A percentile compares a stretch with the other conserved stretches of the same genome.
Conservation (phyloP, 1,140 invertebrate species). For the Dendroctonus valens region DNA sequence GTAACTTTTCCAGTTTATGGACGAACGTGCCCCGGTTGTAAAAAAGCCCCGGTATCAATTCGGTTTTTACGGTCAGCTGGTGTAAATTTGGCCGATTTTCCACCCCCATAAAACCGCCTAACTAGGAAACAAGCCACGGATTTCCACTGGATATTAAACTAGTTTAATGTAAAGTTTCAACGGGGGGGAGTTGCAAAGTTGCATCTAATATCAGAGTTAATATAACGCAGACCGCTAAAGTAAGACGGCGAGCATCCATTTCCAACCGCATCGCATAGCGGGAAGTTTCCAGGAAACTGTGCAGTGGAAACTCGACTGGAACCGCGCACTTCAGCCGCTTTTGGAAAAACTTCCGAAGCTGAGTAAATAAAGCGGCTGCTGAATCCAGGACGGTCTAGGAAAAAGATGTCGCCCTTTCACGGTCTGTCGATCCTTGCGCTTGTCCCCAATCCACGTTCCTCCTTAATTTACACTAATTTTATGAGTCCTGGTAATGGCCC, state of each 20-base stretch:
- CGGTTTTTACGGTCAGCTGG: too few relatives aligned
- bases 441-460: conserved; percentile 17
- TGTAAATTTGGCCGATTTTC: too few relatives aligned
- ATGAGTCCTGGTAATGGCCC: conserved; percentile 24
- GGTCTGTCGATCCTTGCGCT: conserved; percentile 11
- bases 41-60: too few relatives aligned
- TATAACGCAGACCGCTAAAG: too few relatives aligned
- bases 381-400: neutral
- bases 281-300: neutral
- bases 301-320: neutral
- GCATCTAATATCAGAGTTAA: too few relatives aligned
- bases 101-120: too few relatives aligned
- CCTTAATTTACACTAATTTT: conserved; percentile 29
- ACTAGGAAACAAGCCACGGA: too few relatives aligned
- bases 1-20: too few relatives aligned
- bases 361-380: neutral
- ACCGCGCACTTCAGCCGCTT: neutral
- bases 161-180: too few relatives aligned
- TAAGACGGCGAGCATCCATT: neutral
- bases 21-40: too few relatives aligned
- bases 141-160: too few relatives aligned
- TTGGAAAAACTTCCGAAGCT: neutral
- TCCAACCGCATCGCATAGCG: neutral
- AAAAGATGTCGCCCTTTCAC: conserved; percentile 28
- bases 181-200: too few relatives aligned